Conservation (phyloP, 2,888 invertebrate species). For the Diaphora mendica region DNA sequence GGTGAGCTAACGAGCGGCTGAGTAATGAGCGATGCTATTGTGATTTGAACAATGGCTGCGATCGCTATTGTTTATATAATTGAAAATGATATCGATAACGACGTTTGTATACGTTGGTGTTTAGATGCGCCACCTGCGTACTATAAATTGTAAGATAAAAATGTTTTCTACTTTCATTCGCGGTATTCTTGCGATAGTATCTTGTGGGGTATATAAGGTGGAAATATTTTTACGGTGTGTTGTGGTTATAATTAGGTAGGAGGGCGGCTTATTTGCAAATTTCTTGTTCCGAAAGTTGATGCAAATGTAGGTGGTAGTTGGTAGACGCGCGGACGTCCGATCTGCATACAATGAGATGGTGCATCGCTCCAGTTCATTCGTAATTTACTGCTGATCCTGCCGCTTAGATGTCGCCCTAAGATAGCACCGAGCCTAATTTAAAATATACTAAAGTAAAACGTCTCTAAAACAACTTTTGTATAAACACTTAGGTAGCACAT, state of each 20-base stretch:
- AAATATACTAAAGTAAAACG: conserved; percentile 53
- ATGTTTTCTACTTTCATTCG: conserved; percentile 48
- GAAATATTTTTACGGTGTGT: conserved; percentile 43
- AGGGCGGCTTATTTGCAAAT: conserved; percentile 68
- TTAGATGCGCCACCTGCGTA: conserved; percentile 55
- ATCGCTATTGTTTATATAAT: conserved; percentile 82
- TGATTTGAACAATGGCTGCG: conserved; percentile 81
- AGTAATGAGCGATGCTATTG: conserved; percentile 84
- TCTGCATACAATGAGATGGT: conserved; percentile 82
- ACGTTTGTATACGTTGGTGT: conserved; percentile 42
- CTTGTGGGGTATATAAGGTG: conserved; percentile 31
- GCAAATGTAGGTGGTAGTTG: conserved; percentile 72
- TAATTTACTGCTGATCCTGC: conserved; percentile 78
- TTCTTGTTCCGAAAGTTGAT: conserved; percentile 75
- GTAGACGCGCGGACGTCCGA: conserved; percentile 62
- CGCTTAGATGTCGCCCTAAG: conserved; percentile 80
- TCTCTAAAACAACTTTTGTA: neutral
- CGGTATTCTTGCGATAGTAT: conserved; percentile 37
- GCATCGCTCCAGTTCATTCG: conserved; percentile 75
- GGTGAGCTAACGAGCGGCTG: conserved; percentile 82
- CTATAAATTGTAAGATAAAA: conserved; percentile 49
- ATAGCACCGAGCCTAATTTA: conserved; percentile 79
- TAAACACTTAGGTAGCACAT: neutral
- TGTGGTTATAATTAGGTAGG: conserved; percentile 61
- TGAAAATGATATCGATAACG: conserved; percentile 74